Evolutionary conservation across 2,888 invertebrate genomes (phyloP).

Genomic region (Plemyria rubiginata): DNA sequence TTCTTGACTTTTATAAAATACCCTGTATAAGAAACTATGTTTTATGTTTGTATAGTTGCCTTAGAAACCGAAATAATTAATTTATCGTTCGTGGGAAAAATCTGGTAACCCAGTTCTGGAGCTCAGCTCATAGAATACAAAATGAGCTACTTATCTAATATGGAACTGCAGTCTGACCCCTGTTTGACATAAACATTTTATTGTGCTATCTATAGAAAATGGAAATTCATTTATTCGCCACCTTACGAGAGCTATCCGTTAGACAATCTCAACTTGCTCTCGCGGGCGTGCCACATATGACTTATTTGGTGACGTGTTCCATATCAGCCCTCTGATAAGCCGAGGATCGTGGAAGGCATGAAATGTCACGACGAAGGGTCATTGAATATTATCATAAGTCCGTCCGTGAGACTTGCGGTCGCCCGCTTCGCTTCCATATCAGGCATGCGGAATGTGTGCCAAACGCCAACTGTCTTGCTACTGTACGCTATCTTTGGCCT

Average conservation of each 20-base stretch:
- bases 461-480: conserved; percentile 67
- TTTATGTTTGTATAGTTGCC: not conserved
- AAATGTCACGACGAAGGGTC: conserved; percentile 65
- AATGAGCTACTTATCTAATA: conserved; percentile 23
- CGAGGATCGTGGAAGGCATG: conserved; percentile 56
- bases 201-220: conserved; percentile 16
- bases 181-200: conserved; percentile 14
- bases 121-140: conserved; percentile 28
- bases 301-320: conserved; percentile 46
- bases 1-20: conserved; percentile 51
- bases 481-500: conserved; percentile 51
- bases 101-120: conserved; percentile 25
- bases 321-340: conserved; percentile 43
- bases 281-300: conserved; percentile 27
- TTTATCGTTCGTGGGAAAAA: conserved; percentile 37
- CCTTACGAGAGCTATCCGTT: conserved; percentile 25
- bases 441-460: conserved; percentile 76
- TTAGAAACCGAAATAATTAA: conserved; percentile 19
- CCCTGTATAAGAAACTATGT: conserved; percentile 12
- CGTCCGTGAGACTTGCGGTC: conserved; percentile 67
- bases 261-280: conserved; percentile 27
- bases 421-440: conserved; percentile 72
- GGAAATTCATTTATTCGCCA: conserved; percentile 23
- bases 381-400: conserved; percentile 62
- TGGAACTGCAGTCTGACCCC: conserved; percentile 8